A percentile compares a stretch with the other conserved stretches of the same genome.
These are phyloP conservation scores for Amitus sp. DNA, from an alignment of 2,888 invertebrate species.

Conservation along the genomic window DNA sequence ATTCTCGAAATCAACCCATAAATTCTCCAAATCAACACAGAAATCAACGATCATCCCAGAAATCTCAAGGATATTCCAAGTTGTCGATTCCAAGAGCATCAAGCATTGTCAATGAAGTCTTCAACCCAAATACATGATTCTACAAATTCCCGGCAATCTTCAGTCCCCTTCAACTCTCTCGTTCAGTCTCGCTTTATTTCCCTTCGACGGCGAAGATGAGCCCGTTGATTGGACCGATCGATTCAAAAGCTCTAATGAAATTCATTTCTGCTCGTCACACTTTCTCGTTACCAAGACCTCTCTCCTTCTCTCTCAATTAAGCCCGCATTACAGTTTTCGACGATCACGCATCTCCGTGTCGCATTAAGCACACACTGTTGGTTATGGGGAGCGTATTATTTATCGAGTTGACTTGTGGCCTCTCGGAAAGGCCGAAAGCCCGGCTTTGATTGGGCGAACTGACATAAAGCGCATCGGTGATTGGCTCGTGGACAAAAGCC, in stretches of 20 bases:
- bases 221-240: no score
- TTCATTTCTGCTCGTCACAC: slow-evolving; percentile 22
- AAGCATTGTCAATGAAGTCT: slow-evolving; percentile 16
- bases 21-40: no score
- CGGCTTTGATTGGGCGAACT: slow-evolving; percentile 44
- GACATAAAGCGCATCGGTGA: slow-evolving; percentile 46
- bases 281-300: slow-evolving; percentile 36
- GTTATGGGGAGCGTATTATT: slow-evolving; percentile 53
- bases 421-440: slow-evolving; percentile 45
- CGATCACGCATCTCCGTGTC: slow-evolving; percentile 34
- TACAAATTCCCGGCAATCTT: slow-evolving; percentile 1
- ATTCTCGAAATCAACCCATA: no score
- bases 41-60: no score
- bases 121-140: slow-evolving; percentile 9
- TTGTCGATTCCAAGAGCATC: slow-evolving; percentile 31
- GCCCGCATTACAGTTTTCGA: slow-evolving; percentile 52
- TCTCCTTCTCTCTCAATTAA: slow-evolving; percentile 54
- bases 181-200: no score
- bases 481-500: slow-evolving; percentile 41
- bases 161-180: no score
- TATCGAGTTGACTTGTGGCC: slow-evolving; percentile 57
- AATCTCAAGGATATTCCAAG: no score
- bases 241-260: no score
- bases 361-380: slow-evolving; percentile 49
- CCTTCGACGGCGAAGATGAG: no score